Base-by-base conservation (phyloP, 2,888 invertebrate species). In the Endomychus coccineus region DNA sequence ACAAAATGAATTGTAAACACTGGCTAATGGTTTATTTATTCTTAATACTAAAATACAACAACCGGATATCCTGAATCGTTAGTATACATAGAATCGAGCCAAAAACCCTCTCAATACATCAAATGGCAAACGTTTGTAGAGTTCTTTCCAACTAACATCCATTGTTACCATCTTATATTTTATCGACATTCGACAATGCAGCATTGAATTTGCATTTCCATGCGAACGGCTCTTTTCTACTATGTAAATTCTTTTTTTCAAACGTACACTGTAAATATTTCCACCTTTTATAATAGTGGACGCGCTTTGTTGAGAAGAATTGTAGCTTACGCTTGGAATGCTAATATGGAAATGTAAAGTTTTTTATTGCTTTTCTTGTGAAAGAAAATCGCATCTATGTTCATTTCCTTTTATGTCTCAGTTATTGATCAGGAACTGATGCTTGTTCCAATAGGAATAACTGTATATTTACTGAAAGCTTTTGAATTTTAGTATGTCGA, bases 101-200 rank as follows among this genome's bases (percentile, higher is more conserved):
- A 56, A 56, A 59, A 56, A 52, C 57, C 58, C 56, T 61, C 58
- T 52, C 54, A 43, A 59, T 58, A 56, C 54, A 59, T 54, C 45
- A 44, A 44, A 41, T 33, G 27, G 41, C 31, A 35, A 41, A 44
- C 49, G 51, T 51, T 56, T 52, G 53, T 50, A 53, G 51, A 52
- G 54, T 57, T 57, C 52, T 59, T 55, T 60, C 58, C 50, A 58
- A 56, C 60, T 58, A 58, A 57, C 56, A 52, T 59, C 59, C 52
- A 61, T 66, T 64, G 64, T 65, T 61, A 64, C 58, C 61, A 61
- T 64, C 64, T 66, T 66, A 66, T 66, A 66, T 66, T 66, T 66
- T 66, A 66, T 65, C 63, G 64, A 52, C 59, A 51, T 53, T 49
- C 59, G 54, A 65, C 64, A 64, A 64, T 62, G 55, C 56, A 38